Evolutionary conservation across 1,140 invertebrate genomes (phyloP), one percentile per base, ranked within the genome.

Genomic region (Chionoecetes opilio): DNA sequence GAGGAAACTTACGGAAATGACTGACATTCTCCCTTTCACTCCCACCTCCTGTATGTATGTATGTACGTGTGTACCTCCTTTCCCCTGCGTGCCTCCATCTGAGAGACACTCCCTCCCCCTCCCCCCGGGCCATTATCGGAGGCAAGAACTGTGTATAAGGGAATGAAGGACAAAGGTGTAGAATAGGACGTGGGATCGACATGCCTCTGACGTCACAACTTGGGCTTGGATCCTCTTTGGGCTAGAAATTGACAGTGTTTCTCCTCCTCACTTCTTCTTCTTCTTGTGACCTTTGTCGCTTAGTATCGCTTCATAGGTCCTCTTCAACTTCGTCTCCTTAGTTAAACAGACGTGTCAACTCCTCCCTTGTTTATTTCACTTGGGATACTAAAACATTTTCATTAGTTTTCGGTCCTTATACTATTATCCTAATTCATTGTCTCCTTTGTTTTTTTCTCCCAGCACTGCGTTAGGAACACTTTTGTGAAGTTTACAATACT

Each of bases 1-100:
- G 63, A n/a, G 63, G n/a, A n/a, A 75, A 75, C 63, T n/a, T 75
- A 26, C 63, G 63, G 63, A 75, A 75, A 75, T 75, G 63, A 75
- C 63, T 17, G 63, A 75, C 63, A 75, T 75, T 75, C 63, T 75
- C 63, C 63, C 63, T 26, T 75, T 75, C 63, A 75, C 63, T 75
- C 63, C n/a, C 63, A 75, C 63, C 63, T 75, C 63, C 41, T 46
- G 41, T 14, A 46, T 14, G 5, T 46, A 8, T 14, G n/a, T n/a
- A n/a, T n/a, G n/a, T n/a, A n/a, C 63, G 21, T 21, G 21, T 75
- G 21, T 75, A 5, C n/a, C 63, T 21, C 11, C 63, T n/a, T n/a
- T n/a, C n/a, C 21, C 63, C 63, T 75, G n/a, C 63, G n/a, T 75
- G 21, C 63, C 63, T n/a, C 63, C n/a, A 0, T 75, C n/a, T 11